Evolutionary conservation across 2,113 vertebrate genomes (phyloP), one percentile per base, ranked within the genome.

Genomic region (Chaenogobius annularis): DNA sequence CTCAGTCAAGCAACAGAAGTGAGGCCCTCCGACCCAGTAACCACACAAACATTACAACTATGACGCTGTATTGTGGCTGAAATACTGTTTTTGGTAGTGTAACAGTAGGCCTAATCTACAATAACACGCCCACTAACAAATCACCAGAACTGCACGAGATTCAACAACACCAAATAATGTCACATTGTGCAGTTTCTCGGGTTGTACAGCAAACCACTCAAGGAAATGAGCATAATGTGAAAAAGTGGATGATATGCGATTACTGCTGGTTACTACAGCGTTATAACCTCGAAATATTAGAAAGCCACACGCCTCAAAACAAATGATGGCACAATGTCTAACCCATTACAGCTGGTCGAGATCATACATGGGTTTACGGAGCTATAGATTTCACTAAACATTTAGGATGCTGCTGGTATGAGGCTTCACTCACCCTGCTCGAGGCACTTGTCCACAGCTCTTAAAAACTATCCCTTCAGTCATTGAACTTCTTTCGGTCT

Each of bases 401-500:
- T 22, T 12, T 22, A 10, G 15, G 43, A 44, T 40, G 12, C 37
- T 37, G 20, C 67, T 47, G 20, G 10, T 13, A 52, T 23, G 77
- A 83, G 70, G 76, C 65, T 56, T 69, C 17, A 10, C 87, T 87
- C 88, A 93, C 92, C 89, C 91, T 89, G 77, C 84, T 88, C 79
- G 64, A 89, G 91, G 90, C 85, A 92, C 92, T 93, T 90, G 66
- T 70, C 74, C 78, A 86, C 72, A 81, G 72, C 61, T 72, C 77
- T 77, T 64, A 67, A 26, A 61, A 78, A 79, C 68, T 84, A 20
- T 7, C 62, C 55, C 77, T 56, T 93, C 80, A 90, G 70, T 92
- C 92, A 92, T 93, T 43, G 82, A 82, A 80, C 78, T 58, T 82
- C 65, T 67, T 82, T 72, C 76, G 54, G 17, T 48, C 23, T 69